Evolutionary conservation across 2,888 invertebrate species (phyloP), one percentile per base, ranked within the genome.

Genomic region (Syrista parreyssii): DNA sequence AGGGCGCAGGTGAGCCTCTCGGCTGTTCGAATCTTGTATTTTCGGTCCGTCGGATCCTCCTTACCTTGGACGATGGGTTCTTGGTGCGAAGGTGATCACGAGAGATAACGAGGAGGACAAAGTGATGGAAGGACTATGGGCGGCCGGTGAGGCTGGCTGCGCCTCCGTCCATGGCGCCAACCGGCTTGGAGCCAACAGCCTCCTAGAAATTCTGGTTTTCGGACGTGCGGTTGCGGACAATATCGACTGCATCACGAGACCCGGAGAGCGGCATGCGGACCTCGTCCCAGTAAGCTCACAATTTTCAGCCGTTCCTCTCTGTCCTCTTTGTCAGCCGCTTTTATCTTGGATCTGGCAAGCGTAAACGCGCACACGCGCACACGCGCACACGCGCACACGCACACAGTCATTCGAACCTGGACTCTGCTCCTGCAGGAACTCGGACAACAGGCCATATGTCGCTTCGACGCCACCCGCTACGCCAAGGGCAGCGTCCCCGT

Each of bases 111-210:
- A 95, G 11, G 85, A 92, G 36, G 97, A 98, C 91, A 90, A 91
- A 75, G 89, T 98, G 34, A 95, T 99, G 1, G 95, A 95, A 3
- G 99, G 99, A 0, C 93, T 99, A 75, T 98, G 98, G 92, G 98
- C 99, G 3, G 97, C 96, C 81, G 99, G 99, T 34, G 99, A 99
- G 92, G 95, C 96, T 9, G 97, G 97, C 0, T 98, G 97, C 88
- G 96, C 97, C 30, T 99, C 99, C 0, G 99, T 99, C 75, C 99
- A 99, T 92, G 99, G 99, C 84, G 99, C 99, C 80, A 99, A 99
- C 93, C 94, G 99, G 68, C 94, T 99, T 73, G 99, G 99, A 79
- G 99, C 99, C 82, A 99, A 99, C 93, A 99, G 99, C 0, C 94
- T 99, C 81, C 93, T 99, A 33, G 99, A 99, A 94, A 93, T 99